Conservation (phyloP, 2,888 invertebrate species). For the Mythimna impura region DNA sequence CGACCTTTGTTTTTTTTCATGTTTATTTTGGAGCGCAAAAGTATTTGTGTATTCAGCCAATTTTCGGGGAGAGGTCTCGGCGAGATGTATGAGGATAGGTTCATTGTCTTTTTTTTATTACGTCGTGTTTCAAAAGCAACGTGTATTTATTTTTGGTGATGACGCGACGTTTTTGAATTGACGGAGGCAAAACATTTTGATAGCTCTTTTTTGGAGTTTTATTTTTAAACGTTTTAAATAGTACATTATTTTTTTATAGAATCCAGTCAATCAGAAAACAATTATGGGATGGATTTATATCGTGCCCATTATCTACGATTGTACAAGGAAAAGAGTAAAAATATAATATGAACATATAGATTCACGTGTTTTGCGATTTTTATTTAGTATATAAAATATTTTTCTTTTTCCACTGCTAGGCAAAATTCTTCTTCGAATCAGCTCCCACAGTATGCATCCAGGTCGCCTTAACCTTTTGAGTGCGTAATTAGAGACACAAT, state of each 20-base stretch:
- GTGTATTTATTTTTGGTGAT: slow-evolving; percentile 17
- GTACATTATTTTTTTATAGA: background rate
- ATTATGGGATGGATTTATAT: background rate
- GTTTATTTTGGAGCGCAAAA: slow-evolving; percentile 57
- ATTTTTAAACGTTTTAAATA: background rate
- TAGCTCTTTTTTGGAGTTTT: background rate
- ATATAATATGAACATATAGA: too few species aligned
- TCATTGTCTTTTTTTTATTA: slow-evolving; percentile 44
- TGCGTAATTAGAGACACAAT: too few species aligned
- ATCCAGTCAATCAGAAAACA: background rate
- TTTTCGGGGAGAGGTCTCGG: slow-evolving; percentile 57
- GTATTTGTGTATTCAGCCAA: slow-evolving; percentile 66
- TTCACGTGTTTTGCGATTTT: too few species aligned
- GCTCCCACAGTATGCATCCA: too few species aligned
- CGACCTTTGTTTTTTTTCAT: slow-evolving; percentile 58
- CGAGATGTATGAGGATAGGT: slow-evolving; percentile 54
- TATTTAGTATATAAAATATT: too few species aligned
- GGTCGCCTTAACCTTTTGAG: too few species aligned
- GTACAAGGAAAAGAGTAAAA: too few species aligned
- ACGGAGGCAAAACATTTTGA: background rate
- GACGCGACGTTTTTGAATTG: slow-evolving; percentile 27
- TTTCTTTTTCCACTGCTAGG: too few species aligned
- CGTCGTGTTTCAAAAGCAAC: background rate
- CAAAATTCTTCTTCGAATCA: too few species aligned
- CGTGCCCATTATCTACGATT: too few species aligned